Percentiles rank a stretch among this genome's conserved stretches.
phyloP scores from a whole-genome alignment of 2,113 vertebrate species.

The Ictalurus furcatus region DNA sequence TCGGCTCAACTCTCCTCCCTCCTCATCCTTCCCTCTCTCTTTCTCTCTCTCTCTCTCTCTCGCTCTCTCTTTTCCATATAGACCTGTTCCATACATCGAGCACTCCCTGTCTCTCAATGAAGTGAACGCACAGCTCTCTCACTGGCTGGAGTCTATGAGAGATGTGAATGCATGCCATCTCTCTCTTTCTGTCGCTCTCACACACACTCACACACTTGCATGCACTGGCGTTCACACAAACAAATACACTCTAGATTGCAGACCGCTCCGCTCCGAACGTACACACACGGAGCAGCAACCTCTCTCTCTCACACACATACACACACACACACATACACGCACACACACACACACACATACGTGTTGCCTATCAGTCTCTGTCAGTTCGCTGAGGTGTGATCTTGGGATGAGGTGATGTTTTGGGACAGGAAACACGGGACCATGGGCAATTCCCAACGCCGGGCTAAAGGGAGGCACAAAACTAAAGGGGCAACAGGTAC shows the following conservation, averaged over 20 bases:
- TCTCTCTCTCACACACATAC: background rate
- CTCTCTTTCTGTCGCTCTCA: slow-evolving; percentile 41
- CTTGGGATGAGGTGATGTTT: slow-evolving; percentile 76
- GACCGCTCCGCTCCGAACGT: slow-evolving; percentile 30
- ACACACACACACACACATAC: slow-evolving; percentile 37
- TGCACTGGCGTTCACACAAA: slow-evolving; percentile 42
- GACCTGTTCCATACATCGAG: slow-evolving; percentile 57
- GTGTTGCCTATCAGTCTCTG: slow-evolving; percentile 52
- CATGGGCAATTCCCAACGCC: slow-evolving; percentile 77
- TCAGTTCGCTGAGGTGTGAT: slow-evolving; percentile 60
- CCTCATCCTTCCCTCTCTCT: slow-evolving; percentile 6
- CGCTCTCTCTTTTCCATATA: background rate
- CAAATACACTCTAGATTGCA: slow-evolving; percentile 46
- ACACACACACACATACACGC: background rate
- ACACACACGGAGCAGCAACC: slow-evolving; percentile 34
- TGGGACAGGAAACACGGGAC: slow-evolving; percentile 77
- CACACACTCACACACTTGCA: slow-evolving; percentile 37
- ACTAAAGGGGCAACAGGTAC: slow-evolving; percentile 76
- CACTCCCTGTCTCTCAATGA: slow-evolving; percentile 66
- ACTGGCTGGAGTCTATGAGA: slow-evolving; percentile 64
- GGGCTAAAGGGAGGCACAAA: slow-evolving; percentile 77
- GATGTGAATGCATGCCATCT: slow-evolving; percentile 50
- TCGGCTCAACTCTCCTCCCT: slow-evolving; percentile 25
- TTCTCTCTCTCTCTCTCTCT: slow-evolving; percentile 4
- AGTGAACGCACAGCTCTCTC: slow-evolving; percentile 65